phyloP scores from a whole-genome alignment of 2,797 vertebrate genomes.

The Crocodylus rhombifer region DNA sequence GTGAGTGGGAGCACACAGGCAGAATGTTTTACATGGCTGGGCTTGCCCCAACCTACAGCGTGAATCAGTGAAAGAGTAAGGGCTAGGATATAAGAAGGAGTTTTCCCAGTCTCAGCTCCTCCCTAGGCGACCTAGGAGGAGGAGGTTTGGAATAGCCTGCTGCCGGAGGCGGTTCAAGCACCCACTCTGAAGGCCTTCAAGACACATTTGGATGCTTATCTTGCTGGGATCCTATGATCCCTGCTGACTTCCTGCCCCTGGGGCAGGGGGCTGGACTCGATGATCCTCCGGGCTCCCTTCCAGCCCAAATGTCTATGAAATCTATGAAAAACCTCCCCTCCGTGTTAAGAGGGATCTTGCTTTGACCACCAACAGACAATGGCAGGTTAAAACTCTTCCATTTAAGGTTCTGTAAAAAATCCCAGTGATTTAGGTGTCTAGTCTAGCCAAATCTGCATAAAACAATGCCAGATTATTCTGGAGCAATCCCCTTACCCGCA shows the following conservation, averaged over 20 bases:
- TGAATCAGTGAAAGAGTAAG: background rate
- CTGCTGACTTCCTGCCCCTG: background rate
- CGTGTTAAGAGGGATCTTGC: background rate
- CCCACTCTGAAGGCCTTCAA: too few relatives aligned
- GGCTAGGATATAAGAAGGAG: background rate
- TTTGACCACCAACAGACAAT: background rate
- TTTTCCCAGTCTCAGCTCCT: too few relatives aligned
- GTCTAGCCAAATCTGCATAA: background rate
- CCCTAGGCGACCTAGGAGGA: too few relatives aligned
- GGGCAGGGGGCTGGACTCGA: background rate
- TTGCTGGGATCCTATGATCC: too few relatives aligned
- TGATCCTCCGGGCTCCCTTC: background rate
- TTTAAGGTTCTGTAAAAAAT: background rate
- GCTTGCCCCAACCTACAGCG: background rate
- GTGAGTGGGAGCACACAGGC: too few relatives aligned
- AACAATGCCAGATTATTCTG: background rate
- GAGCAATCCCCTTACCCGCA: background rate
- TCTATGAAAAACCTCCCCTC: background rate
- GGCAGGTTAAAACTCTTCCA: accelerated
- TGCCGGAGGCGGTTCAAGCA: too few relatives aligned
- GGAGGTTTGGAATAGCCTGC: too few relatives aligned
- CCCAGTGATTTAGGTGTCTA: background rate
- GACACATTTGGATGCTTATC: too few relatives aligned
- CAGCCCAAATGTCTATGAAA: background rate
- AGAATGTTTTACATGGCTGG: background rate